Evolutionary conservation across 2,888 invertebrate species (phyloP).

Genomic region (Ophonus ardosiacus): DNA sequence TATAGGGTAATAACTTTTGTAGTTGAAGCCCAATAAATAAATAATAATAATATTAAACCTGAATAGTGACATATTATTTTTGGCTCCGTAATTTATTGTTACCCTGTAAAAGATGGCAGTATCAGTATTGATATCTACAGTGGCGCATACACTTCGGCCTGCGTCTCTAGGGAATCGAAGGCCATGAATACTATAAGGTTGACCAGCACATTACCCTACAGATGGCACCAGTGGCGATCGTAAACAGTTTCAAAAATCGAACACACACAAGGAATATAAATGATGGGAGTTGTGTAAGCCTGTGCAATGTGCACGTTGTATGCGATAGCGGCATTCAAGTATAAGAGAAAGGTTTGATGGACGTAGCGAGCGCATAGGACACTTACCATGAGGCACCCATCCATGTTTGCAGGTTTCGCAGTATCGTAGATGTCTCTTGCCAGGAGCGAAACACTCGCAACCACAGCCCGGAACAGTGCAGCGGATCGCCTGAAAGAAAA

Average conservation of each 20-base stretch:
- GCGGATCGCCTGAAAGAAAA: slow-evolving; percentile 78
- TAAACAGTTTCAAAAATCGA: slow-evolving; percentile 71
- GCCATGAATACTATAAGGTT: slow-evolving; percentile 62
- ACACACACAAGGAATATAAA: slow-evolving; percentile 73
- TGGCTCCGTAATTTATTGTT: too few species aligned
- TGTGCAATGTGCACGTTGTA: too few species aligned
- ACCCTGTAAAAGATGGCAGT: neutral
- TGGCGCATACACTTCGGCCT: slow-evolving; percentile 8
- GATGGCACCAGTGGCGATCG: slow-evolving; percentile 74
- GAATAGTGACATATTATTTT: neutral
- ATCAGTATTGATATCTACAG: slow-evolving; percentile 3
- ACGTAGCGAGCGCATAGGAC: neutral
- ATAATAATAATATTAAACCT: too few species aligned
- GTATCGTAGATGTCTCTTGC: slow-evolving; percentile 81
- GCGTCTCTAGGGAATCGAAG: slow-evolving; percentile 47
- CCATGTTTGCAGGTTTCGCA: slow-evolving; percentile 86
- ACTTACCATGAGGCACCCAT: slow-evolving; percentile 87
- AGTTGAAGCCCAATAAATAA: too few species aligned
- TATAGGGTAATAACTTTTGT: too few species aligned
- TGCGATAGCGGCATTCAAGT: neutral
- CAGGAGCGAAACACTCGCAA: slow-evolving; percentile 85
- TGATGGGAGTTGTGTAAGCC: slow-evolving; percentile 67
- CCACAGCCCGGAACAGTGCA: slow-evolving; percentile 83
- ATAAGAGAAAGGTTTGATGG: neutral
- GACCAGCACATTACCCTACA: slow-evolving; percentile 75